A percentile compares a stretch with the other conserved stretches of the same genome.
Evolutionary conservation across 2,797 vertebrate genomes (phyloP).

Genomic region (Aulostomus chinensis): DNA sequence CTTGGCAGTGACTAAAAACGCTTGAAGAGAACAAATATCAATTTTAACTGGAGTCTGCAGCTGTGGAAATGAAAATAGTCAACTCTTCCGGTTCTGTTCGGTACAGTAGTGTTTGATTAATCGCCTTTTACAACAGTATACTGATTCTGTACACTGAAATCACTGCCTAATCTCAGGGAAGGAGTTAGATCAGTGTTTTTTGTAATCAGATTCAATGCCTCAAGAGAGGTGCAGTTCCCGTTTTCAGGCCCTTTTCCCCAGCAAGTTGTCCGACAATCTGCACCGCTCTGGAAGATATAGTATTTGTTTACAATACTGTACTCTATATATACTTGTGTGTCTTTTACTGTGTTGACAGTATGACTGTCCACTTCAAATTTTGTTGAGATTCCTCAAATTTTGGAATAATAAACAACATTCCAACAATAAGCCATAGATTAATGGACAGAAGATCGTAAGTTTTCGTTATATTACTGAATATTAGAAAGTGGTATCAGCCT

Average conservation of each 20-base stretch:
- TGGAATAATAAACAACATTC: slow-evolving; percentile 67
- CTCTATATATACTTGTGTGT: slow-evolving; percentile 25
- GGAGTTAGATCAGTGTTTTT: slow-evolving; percentile 78
- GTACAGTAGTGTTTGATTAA: slow-evolving; percentile 28
- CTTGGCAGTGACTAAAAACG: slow-evolving; percentile 25
- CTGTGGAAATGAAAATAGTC: slow-evolving; percentile 16
- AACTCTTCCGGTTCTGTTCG: slow-evolving; percentile 40
- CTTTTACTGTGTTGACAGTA: slow-evolving; percentile 45
- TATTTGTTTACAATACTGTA: slow-evolving; percentile 72
- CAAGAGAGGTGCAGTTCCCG: slow-evolving; percentile 49
- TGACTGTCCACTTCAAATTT: slow-evolving; percentile 40
- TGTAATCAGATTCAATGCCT: slow-evolving; percentile 66
- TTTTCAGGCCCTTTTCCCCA: slow-evolving; percentile 43
- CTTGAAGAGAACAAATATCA: slow-evolving; percentile 17
- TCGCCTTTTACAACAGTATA: slow-evolving; percentile 52
- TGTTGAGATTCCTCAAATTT: slow-evolving; percentile 47
- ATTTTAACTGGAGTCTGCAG: slow-evolving; percentile 32
- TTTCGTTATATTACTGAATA: slow-evolving; percentile 21
- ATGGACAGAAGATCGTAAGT: slow-evolving; percentile 28
- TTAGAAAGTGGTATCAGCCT: slow-evolving; percentile 17
- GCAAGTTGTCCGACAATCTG: slow-evolving; percentile 58
- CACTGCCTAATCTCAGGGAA: slow-evolving; percentile 83
- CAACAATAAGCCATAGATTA: slow-evolving; percentile 72
- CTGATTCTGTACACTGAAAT: slow-evolving; percentile 68
- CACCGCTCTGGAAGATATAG: slow-evolving; percentile 57